A percentile compares a stretch with the other conserved stretches of the same genome.
These are phyloP conservation scores for silkworm (Bombyx mori) DNA, from an alignment of 1,140 invertebrate species.

Conservation along the genomic window ASM3026992v2 NC_085132.1:2790501-2791000, in stretches of 20 bases:
- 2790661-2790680: neutral
- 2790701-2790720: neutral
- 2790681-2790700: constrained; percentile 5
- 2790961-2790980: too few species aligned
- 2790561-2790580: constrained; percentile 22
- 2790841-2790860: neutral
- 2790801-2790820: too few species aligned
- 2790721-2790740: too few species aligned
- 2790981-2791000: too few species aligned
- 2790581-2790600: constrained; percentile 6
- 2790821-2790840: too few species aligned
- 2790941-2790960: too few species aligned
- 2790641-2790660: constrained; percentile 4
- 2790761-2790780: too few species aligned
- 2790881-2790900: neutral
- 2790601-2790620: constrained; percentile 7
- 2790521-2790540: constrained; percentile 65
- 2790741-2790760: too few species aligned
- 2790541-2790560: constrained; percentile 61
- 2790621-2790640: constrained; percentile 1
- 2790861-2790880: neutral
- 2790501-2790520: constrained; percentile 63
- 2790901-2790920: too few species aligned
- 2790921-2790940: too few species aligned
- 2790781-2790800: too few species aligned